phyloP scores from a whole-genome alignment of 2,888 invertebrate genomes.

The Alsophila aescularia region DNA sequence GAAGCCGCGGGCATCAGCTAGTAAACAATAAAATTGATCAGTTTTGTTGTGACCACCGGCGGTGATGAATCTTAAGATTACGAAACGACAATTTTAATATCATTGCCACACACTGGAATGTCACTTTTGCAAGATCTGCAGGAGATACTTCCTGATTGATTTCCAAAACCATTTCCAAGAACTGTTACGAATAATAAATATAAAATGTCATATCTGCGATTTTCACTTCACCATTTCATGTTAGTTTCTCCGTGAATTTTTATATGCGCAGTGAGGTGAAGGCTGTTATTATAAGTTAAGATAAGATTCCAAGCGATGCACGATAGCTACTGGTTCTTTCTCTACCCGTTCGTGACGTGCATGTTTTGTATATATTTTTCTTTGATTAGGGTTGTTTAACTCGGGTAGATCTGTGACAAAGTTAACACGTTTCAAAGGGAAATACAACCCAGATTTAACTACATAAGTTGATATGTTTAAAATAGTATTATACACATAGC shows the following conservation, averaged over 20 bases:
- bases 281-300: constrained; percentile 64
- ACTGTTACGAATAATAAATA: background rate
- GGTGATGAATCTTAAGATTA: too few species aligned
- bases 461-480: too few species aligned
- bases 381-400: constrained; percentile 20
- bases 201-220: background rate
- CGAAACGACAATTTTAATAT: too few species aligned
- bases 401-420: background rate
- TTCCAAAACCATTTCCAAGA: too few species aligned
- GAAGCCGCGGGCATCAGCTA: too few species aligned
- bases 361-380: constrained; percentile 22
- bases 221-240: constrained; percentile 41
- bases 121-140: too few species aligned
- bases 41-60: too few species aligned
- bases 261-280: constrained; percentile 50
- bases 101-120: too few species aligned
- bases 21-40: too few species aligned
- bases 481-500: too few species aligned
- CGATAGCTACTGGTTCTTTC: constrained; percentile 45
- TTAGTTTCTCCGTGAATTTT: constrained; percentile 64
- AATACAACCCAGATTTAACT: background rate
- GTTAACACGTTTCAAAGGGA: background rate
- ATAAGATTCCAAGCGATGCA: constrained; percentile 68
- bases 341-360: background rate
- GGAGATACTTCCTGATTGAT: too few species aligned